Evolutionary conservation across 2,113 vertebrate genomes (phyloP), one percentile per base, ranked within the genome.

Genomic region (Opisthocomus hoazin): DNA sequence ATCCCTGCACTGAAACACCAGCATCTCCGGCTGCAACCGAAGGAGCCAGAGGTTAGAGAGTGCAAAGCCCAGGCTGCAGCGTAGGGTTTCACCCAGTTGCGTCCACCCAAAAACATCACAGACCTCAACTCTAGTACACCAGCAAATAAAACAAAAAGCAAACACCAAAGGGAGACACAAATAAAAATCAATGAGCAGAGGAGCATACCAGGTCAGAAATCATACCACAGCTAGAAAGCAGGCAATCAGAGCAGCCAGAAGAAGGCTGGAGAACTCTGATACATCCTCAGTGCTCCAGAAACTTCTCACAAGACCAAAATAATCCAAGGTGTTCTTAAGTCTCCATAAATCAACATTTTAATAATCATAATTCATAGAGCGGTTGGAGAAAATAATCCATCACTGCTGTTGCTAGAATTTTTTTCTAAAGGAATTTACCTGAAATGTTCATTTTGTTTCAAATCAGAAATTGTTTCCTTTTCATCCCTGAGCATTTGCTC

Each of bases 341-440:
- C 84, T 85, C 48, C 89, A 83, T 94, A 91, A 96, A 94, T 84
- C 85, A 94, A 84, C 78, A 76, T 94, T 89, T 71, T 64, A 71
- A 76, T 87, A 92, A 87, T 45, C 87, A 77, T 63, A 70, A 85
- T 66, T 90, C 71, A 86, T 13, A 65, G 30, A 94, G 43, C 0
- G 0, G 34, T 65, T 89, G 48, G 27, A 48, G 26, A 86, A 93
- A 90, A 83, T 2, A 32, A 89, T 89, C 65, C 60, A 87, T 77
- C 74, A 50, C 60, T 78, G 46, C 46, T 34, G 19, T 45, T 70
- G 64, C 39, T 54, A 50, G 32, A 94, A 6, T 7, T 20, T 61
- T 78, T 75, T 36, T 41, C 70, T 36, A 4, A 61, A 78, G 27
- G 30, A 68, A 68, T 17, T 66, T 51, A 34, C 4, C 65, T 60